These are phyloP conservation scores for Dendrocincla fuliginosa DNA, from an alignment of 2,797 vertebrate species.

Conservation along the genomic window DNA sequence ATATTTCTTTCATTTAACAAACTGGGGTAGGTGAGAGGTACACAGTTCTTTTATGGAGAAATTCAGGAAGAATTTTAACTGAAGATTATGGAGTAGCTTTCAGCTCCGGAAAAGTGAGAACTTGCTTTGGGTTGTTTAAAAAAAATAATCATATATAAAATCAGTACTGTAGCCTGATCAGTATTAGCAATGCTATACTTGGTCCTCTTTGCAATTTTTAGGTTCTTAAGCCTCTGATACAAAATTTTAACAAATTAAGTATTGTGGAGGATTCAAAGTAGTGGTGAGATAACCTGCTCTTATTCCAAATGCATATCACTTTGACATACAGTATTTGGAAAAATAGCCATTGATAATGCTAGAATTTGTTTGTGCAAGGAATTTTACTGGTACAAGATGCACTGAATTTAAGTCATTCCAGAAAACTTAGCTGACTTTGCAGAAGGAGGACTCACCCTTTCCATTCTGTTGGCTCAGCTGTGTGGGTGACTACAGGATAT, in stretches of 20 bases:
- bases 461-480: not conserved
- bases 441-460: not conserved
- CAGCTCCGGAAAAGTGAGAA: not conserved
- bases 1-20: not conserved
- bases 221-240: not conserved
- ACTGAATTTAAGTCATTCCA: not conserved
- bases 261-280: not conserved
- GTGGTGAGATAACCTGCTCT: not conserved
- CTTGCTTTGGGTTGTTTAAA: not conserved
- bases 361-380: not conserved
- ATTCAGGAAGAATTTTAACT: not conserved
- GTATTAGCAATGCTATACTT: not conserved
- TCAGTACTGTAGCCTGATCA: not conserved
- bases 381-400: not conserved
- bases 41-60: not conserved
- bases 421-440: not conserved
- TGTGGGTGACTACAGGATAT: not conserved
- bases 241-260: not conserved
- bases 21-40: not conserved
- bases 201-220: not conserved
- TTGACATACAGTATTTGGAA: not conserved
- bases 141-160: not conserved
- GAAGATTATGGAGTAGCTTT: not conserved
- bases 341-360: not conserved
- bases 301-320: not conserved